Conservation (phyloP, 2,113 vertebrate species). For the Pagrus major region DNA sequence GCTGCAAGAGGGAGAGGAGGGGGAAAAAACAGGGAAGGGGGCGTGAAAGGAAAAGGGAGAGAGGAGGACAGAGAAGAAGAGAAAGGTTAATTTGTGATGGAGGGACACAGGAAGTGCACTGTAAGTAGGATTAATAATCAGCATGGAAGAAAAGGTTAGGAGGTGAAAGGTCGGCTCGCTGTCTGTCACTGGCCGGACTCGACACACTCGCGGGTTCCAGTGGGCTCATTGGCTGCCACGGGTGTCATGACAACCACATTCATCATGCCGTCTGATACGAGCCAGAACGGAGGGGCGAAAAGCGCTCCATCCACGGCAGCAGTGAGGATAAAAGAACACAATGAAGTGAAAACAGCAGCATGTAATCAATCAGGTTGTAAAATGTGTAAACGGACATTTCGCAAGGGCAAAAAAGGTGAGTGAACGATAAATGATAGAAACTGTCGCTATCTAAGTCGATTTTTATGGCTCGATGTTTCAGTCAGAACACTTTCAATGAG, state of each 20-base stretch:
- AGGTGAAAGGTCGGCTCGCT: slow-evolving; percentile 65
- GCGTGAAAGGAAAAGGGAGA: slow-evolving; percentile 35
- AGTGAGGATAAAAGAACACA: slow-evolving; percentile 38
- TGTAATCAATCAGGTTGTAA: slow-evolving; percentile 61
- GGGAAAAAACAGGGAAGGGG: slow-evolving; percentile 40
- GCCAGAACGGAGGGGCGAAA: slow-evolving; percentile 12
- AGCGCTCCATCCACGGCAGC: not conserved
- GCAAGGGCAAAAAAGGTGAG: slow-evolving; percentile 62
- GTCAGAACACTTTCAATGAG: slow-evolving; percentile 48
- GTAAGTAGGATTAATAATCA: slow-evolving; percentile 77
- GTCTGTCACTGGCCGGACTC: slow-evolving; percentile 31
- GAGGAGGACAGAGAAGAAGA: slow-evolving; percentile 54
- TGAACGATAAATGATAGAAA: slow-evolving; percentile 52
- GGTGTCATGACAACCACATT: slow-evolving; percentile 65
- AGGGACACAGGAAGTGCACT: slow-evolving; percentile 67
- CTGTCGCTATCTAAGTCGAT: slow-evolving; percentile 55
- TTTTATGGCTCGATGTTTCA: slow-evolving; percentile 50
- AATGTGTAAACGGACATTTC: slow-evolving; percentile 54
- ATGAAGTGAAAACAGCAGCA: slow-evolving; percentile 50
- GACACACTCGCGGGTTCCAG: slow-evolving; percentile 17
- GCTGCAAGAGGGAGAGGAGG: slow-evolving; percentile 89
- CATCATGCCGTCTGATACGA: slow-evolving; percentile 41
- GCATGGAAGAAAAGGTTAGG: slow-evolving; percentile 70
- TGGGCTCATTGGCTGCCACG: slow-evolving; percentile 44
- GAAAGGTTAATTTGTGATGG: slow-evolving; percentile 78